These are phyloP conservation scores for Aphidius ervi DNA, from an alignment of 1,140 invertebrate genomes.

Conservation along the genomic window DNA sequence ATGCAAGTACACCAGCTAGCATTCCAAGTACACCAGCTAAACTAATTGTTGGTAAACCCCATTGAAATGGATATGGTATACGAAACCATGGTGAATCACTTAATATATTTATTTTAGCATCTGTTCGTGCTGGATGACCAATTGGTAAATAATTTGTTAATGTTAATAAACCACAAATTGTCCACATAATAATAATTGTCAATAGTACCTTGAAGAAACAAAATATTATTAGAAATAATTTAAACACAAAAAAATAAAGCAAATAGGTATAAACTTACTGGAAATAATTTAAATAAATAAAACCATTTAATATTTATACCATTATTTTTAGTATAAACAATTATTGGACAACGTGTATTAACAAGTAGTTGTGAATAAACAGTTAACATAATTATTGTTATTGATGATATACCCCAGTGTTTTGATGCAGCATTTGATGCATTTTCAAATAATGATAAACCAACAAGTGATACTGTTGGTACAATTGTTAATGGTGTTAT, in stretches of 20 bases:
- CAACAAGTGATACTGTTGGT: constrained; percentile 75
- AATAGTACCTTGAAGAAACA: constrained; percentile 64
- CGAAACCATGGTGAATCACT: constrained; percentile 76
- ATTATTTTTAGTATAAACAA: constrained; percentile 58
- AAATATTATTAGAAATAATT: constrained; percentile 12
- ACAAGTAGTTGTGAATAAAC: constrained; percentile 78
- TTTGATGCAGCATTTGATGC: constrained; percentile 69
- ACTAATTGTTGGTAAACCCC: constrained; percentile 77
- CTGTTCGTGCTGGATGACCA: constrained; percentile 72
- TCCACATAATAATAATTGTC: constrained; percentile 78
- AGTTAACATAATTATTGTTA: constrained; percentile 75
- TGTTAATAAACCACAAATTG: constrained; percentile 71
- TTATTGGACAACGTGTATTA: constrained; percentile 63
- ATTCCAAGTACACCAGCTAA: constrained; percentile 75
- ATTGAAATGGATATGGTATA: constrained; percentile 84
- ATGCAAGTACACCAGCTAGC: constrained; percentile 78
- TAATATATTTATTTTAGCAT: constrained; percentile 71
- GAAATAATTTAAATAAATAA: constrained; percentile 76
- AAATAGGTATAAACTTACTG: constrained; percentile 55
- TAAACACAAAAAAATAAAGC: background rate
- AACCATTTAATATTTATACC: constrained; percentile 63
- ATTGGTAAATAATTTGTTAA: constrained; percentile 60
- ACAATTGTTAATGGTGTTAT: constrained; percentile 78
- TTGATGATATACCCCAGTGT: constrained; percentile 72
- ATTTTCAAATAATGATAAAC: constrained; percentile 74